phyloP scores from a whole-genome alignment of 2,888 invertebrate species.

The Hipparchia semele region DNA sequence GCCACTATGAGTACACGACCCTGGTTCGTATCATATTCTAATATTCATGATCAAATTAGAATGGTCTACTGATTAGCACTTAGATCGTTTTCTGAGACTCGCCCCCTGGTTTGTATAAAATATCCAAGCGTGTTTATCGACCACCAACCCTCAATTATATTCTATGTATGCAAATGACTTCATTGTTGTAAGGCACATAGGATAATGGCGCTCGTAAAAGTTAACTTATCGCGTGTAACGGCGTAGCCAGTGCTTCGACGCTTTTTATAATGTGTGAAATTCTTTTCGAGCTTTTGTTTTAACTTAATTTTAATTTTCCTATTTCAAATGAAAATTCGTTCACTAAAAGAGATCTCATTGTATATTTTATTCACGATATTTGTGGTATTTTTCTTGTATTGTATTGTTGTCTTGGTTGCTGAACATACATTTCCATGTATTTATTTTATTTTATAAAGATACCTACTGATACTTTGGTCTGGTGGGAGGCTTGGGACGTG shows the following conservation, averaged over 20 bases:
- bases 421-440: no score
- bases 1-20: no score
- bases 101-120: slow-evolving; percentile 12
- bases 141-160: slow-evolving; percentile 51
- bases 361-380: no score
- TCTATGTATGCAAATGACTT: slow-evolving; percentile 69
- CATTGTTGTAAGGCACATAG: slow-evolving; percentile 52
- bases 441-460: no score
- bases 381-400: no score
- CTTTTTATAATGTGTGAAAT: slow-evolving; percentile 15
- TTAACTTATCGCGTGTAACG: slow-evolving; percentile 52
- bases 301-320: background rate
- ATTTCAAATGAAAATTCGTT: background rate
- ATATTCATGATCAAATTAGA: background rate
- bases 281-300: background rate
- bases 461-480: no score
- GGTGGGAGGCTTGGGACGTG: no score
- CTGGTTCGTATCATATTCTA: background rate
- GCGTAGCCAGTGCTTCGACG: slow-evolving; percentile 18
- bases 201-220: slow-evolving; percentile 50
- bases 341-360: no score
- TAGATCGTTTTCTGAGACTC: background rate
- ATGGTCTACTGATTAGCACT: background rate
- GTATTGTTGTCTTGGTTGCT: no score
- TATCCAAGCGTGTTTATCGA: slow-evolving; percentile 23